Evolutionary conservation across 1,140 invertebrate species (phyloP).

Genomic region (Atopsyche davidsoni): DNA sequence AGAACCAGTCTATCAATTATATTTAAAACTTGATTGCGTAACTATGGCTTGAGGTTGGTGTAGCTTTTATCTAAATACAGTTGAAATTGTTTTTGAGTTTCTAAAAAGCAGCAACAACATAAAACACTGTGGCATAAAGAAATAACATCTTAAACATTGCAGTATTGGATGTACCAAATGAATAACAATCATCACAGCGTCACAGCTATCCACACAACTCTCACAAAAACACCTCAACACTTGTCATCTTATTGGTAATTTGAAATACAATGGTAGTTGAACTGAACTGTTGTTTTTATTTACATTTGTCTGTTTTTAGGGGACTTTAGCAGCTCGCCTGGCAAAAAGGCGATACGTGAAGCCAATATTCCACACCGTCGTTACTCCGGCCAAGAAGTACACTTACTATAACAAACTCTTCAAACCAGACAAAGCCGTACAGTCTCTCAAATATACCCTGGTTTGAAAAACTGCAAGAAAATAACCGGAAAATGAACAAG

Average conservation of each 20-base stretch:
- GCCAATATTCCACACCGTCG: constrained; percentile 2
- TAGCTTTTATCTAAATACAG: too few relatives aligned
- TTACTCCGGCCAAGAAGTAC: constrained; percentile 15
- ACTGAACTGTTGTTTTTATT: background rate
- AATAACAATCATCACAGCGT: background rate
- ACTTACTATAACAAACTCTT: constrained; percentile 28
- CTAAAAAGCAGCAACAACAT: too few relatives aligned
- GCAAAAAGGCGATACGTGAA: constrained; percentile 12
- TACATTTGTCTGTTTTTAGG: constrained; percentile 14
- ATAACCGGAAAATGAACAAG: too few relatives aligned
- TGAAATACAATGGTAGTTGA: background rate
- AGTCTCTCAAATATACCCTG: too few relatives aligned
- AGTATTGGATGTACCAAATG: background rate
- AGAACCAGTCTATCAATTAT: too few relatives aligned
- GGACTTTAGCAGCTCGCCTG: constrained; percentile 14
- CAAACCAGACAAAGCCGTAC: constrained; percentile 12
- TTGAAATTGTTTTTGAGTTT: too few relatives aligned
- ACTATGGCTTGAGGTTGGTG: too few relatives aligned
- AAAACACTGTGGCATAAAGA: background rate
- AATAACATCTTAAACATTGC: background rate
- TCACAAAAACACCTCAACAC: background rate
- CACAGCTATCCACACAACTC: background rate
- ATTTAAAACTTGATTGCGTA: too few relatives aligned
- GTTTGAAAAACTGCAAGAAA: too few relatives aligned
- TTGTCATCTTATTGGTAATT: background rate